Conservation (phyloP, 30 jellyfish, hydroid and myxozoan species). For the Morbakka virulenta region DNA sequence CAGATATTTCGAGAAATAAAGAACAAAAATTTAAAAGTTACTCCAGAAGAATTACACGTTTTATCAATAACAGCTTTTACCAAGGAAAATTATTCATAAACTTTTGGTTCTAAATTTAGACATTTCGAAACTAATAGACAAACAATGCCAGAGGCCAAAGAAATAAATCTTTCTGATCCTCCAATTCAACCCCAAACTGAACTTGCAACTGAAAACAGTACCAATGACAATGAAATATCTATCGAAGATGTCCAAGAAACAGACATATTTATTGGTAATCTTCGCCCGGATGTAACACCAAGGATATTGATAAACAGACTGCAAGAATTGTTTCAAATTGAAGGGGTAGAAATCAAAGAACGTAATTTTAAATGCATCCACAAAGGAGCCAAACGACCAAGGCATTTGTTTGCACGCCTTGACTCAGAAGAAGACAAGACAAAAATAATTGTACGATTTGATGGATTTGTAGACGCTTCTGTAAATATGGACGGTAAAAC, state of each 20-base stretch:
- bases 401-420: conserved; percentile 13
- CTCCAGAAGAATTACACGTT: too few relatives aligned
- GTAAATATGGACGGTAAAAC: background rate
- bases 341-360: conserved; percentile 10
- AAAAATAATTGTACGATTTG: background rate
- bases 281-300: conserved; percentile 40
- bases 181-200: too few relatives aligned
- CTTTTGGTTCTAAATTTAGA: too few relatives aligned
- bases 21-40: too few relatives aligned
- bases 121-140: too few relatives aligned
- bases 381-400: conserved; percentile 18
- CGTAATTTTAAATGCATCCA: conserved; percentile 21
- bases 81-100: too few relatives aligned
- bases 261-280: conserved; percentile 35
- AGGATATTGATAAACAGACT: background rate
- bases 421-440: conserved; percentile 2
- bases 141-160: too few relatives aligned
- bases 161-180: too few relatives aligned
- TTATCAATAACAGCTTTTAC: too few relatives aligned
- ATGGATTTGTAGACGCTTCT: conserved; percentile 24
- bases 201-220: too few relatives aligned
- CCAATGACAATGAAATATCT: too few relatives aligned
- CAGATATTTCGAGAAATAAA: too few relatives aligned
- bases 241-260: background rate
- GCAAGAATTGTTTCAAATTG: conserved; percentile 24